These are phyloP conservation scores for Samia ricini DNA, from an alignment of 1,140 invertebrate species.

Conservation along the genomic window DNA sequence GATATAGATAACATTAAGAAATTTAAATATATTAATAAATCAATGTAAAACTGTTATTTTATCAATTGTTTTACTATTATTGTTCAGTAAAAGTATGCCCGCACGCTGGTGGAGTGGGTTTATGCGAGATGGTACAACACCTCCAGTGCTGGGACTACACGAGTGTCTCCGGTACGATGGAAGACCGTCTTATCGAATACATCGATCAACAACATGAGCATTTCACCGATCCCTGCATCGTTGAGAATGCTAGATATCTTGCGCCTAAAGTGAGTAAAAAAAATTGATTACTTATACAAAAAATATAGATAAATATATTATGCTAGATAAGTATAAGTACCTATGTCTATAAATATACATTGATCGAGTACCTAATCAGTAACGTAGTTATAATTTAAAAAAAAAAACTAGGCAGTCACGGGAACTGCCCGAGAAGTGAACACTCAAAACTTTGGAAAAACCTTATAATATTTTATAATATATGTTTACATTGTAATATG, in stretches of 20 bases:
- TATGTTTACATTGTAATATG: too few species aligned
- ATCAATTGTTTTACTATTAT: not conserved
- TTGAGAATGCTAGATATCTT: conserved; percentile 84
- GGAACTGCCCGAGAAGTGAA: too few species aligned
- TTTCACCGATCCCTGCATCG: conserved; percentile 85
- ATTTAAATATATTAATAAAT: not conserved
- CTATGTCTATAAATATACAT: too few species aligned
- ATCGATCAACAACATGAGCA: conserved; percentile 94
- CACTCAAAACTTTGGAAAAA: too few species aligned
- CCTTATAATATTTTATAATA: too few species aligned
- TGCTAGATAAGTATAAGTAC: too few species aligned
- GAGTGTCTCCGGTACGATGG: conserved; percentile 82
- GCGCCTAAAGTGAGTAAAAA: conserved; percentile 80
- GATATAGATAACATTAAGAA: too few species aligned
- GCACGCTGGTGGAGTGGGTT: conserved; percentile 94
- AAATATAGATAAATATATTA: too few species aligned
- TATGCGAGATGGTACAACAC: conserved; percentile 96
- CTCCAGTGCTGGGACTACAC: conserved; percentile 94
- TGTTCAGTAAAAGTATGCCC: conserved; percentile 92
- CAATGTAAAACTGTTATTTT: not conserved
- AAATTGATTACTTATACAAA: not conserved
- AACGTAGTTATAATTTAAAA: too few species aligned
- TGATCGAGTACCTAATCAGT: too few species aligned
- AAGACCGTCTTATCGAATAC: conserved; percentile 89
- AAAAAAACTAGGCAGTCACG: too few species aligned